These are phyloP conservation scores for Subanguina moxae DNA, from an alignment of 1,140 invertebrate genomes.

Conservation along the genomic window DNA sequence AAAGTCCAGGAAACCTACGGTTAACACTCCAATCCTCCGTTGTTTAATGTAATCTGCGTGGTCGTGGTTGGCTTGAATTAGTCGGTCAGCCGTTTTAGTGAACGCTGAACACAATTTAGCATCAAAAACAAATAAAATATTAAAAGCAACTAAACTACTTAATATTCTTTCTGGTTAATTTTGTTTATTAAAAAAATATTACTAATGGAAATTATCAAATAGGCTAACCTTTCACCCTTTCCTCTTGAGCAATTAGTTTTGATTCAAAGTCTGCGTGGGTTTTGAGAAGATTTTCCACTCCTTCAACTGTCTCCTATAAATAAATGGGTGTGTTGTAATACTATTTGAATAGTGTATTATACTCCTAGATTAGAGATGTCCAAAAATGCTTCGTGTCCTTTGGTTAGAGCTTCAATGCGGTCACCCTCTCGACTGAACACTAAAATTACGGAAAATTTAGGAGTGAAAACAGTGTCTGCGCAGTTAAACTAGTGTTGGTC, in stretches of 20 bases:
- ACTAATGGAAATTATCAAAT: no score
- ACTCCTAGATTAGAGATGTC: constrained; percentile 82
- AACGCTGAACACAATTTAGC: no score
- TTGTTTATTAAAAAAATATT: no score
- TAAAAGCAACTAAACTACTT: neutral
- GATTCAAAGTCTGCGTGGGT: constrained; percentile 90
- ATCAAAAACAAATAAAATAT: no score
- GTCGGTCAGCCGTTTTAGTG: constrained; percentile 76
- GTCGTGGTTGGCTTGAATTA: constrained; percentile 79
- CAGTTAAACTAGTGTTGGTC: no score
- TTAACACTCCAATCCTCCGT: constrained; percentile 71
- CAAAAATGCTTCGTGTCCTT: constrained; percentile 85
- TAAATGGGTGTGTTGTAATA: constrained; percentile 17
- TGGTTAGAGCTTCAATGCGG: constrained; percentile 88
- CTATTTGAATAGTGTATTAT: constrained; percentile 33
- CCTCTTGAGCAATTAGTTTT: constrained; percentile 85
- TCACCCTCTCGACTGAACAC: constrained; percentile 91
- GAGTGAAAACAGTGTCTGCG: no score
- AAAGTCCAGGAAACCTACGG: constrained; percentile 64
- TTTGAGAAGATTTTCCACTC: constrained; percentile 86
- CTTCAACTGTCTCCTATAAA: constrained; percentile 77
- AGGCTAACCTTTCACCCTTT: constrained; percentile 70
- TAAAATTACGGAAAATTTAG: neutral
- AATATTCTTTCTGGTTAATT: neutral
- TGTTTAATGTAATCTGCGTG: constrained; percentile 62